Percentiles rank a stretch among this genome's conserved stretches.
phyloP scores from a whole-genome alignment of 2,113 vertebrate genomes.

The Nanger granti region DNA sequence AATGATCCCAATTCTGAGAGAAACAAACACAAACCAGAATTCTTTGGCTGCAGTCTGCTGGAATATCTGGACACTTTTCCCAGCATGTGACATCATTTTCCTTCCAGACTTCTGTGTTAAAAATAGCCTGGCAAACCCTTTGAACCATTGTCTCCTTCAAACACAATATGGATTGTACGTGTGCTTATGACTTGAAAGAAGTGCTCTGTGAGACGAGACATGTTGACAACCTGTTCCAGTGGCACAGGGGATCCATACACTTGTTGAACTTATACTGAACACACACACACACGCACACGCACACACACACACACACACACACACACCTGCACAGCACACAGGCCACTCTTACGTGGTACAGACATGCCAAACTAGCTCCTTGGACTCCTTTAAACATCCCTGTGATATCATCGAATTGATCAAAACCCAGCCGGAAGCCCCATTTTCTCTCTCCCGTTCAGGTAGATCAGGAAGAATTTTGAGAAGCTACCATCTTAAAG shows the following conservation, averaged over 20 bases:
- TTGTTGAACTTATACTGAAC: neutral
- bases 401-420: neutral
- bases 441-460: neutral
- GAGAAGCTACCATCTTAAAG: neutral
- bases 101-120: slow-evolving; percentile 33
- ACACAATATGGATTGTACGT: neutral
- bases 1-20: neutral
- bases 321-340: neutral
- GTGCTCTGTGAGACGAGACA: neutral
- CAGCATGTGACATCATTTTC: slow-evolving; percentile 23
- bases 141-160: slow-evolving; percentile 21
- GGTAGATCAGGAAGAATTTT: neutral
- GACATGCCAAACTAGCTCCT: neutral
- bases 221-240: neutral
- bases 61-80: slow-evolving; percentile 14
- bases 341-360: neutral
- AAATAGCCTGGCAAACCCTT: slow-evolving; percentile 27
- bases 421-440: neutral
- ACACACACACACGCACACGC: neutral
- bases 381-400: neutral
- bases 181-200: slow-evolving; percentile 38
- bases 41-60: neutral
- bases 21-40: slow-evolving; percentile 13
- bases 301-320: neutral
- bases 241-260: neutral